A percentile compares a stretch with the other conserved stretches of the same genome.
Evolutionary conservation across 2,797 vertebrate species (phyloP).

Genomic region (Labroides dimidiatus): DNA sequence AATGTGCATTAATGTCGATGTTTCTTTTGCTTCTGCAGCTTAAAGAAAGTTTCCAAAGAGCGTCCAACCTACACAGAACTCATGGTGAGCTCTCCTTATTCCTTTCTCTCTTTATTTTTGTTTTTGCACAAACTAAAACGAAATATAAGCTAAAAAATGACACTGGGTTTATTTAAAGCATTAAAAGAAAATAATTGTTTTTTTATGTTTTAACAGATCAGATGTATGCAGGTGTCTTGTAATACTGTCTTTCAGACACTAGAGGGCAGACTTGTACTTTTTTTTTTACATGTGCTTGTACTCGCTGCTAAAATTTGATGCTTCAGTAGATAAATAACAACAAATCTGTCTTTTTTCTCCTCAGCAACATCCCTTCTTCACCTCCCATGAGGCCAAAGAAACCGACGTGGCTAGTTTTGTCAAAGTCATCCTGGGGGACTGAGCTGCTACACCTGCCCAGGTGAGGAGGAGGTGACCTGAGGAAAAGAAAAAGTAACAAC

Average conservation of each 20-base stretch:
- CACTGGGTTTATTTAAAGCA: no score
- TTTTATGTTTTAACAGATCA: no score
- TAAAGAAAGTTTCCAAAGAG: conserved; percentile 99
- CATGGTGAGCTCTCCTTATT: conserved; percentile 87
- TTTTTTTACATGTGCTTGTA: not conserved
- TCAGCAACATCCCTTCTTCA: conserved; percentile 96
- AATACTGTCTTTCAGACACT: conserved; percentile 47
- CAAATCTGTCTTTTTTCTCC: conserved; percentile 6
- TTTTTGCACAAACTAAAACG: not conserved
- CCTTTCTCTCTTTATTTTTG: not conserved
- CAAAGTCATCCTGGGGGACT: conserved; percentile 93
- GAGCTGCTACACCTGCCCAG: conserved; percentile 64
- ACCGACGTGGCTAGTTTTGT: conserved; percentile 98
- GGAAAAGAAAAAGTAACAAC: conserved; percentile 18
- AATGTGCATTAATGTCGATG: no score
- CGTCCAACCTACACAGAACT: conserved; percentile 96
- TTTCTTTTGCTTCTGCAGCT: conserved; percentile 82
- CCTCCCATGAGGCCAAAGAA: conserved; percentile 94
- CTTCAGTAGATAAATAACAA: not conserved
- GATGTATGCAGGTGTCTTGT: conserved; percentile 3
- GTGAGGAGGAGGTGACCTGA: conserved; percentile 23
- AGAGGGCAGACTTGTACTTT: conserved; percentile 55
- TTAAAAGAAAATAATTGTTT: no score
- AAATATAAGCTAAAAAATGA: no score
- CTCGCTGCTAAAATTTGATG: not conserved